Evolutionary conservation across 2,797 vertebrate species (phyloP), one percentile per base, ranked within the genome.

Genomic region (Lepilemur ruficaudatus): DNA sequence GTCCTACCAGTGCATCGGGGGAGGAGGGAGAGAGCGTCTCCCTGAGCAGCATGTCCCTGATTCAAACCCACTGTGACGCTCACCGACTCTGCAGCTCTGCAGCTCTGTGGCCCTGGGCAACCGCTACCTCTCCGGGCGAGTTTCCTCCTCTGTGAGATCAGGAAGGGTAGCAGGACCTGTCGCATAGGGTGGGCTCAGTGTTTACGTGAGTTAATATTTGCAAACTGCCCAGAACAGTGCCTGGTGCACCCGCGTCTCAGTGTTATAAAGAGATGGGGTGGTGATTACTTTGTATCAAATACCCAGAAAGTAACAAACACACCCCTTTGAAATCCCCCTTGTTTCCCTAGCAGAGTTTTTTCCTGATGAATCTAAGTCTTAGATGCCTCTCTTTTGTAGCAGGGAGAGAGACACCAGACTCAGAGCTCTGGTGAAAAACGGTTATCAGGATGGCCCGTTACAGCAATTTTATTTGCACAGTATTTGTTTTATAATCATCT

Each of bases 361-460:
- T 18, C 75, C 22, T 14, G 0, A n/a, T 4, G 65, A n/a, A 12
- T 3, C 28, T 9, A 11, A 41, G 59, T 12, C 63, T 55, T 46
- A n/a, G 46, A 30, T 7, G 0, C 18, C 23, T 48, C 32, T 48
- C 14, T 20, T 15, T 11, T 1, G 38, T 1, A 20, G 32, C 28
- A 7, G 0, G 3, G 41, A 75, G 35, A 35, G n/a, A 50, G n/a
- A 32, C 7, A 23, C 3, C n/a, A 8, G 38, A 32, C 48, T n/a
- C 32, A 18, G 52, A 23, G 46, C 69, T 14, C 38, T 5, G 4
- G 38, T 1, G 6, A 41, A 32, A 73, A 5, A 1, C 22, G 1
- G 2, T 3, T 3, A 13, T 6, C 18, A 1, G 2, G 57, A 57
- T 0, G 3, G 15, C 25, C 2, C 0, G 1, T 30, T 7, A 12